Evolutionary conservation across 2,888 invertebrate genomes (phyloP).

Genomic region (Stomorhina lunata): DNA sequence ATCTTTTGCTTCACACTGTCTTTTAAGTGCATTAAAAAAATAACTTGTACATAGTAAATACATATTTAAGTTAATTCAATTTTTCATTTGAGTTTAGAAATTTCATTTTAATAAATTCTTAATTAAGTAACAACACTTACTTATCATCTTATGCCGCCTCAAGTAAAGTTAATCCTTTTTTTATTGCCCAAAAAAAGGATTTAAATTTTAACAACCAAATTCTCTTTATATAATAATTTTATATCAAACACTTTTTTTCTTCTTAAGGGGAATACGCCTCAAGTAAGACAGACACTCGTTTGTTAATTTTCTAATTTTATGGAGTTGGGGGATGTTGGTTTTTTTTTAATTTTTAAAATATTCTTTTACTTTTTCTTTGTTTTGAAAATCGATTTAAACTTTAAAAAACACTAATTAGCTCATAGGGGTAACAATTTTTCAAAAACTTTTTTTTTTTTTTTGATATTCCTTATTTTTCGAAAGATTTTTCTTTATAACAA

Average conservation of each 20-base stretch:
- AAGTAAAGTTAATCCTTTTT: conserved; percentile 62
- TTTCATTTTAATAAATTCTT: neutral
- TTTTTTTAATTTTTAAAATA: neutral
- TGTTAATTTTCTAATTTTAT: neutral
- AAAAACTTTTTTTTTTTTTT: neutral
- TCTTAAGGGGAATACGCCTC: neutral
- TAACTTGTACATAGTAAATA: no score
- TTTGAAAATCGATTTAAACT: neutral
- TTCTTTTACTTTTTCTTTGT: neutral
- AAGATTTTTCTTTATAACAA: neutral
- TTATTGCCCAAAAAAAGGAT: conserved; percentile 26
- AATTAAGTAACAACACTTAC: conserved; percentile 58
- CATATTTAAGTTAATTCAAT: neutral
- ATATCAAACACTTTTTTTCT: neutral
- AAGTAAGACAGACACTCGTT: neutral
- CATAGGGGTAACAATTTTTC: neutral
- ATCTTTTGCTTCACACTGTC: neutral
- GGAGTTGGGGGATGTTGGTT: neutral
- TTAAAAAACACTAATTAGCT: conserved; percentile 37
- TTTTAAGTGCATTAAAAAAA: neutral
- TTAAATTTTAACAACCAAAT: neutral
- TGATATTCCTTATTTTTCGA: neutral
- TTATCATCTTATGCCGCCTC: conserved; percentile 65
- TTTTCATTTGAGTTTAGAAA: neutral
- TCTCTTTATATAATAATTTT: neutral